Base-by-base conservation (phyloP, 2,888 invertebrate species). In the Hirtodrosophila duncani region DNA sequence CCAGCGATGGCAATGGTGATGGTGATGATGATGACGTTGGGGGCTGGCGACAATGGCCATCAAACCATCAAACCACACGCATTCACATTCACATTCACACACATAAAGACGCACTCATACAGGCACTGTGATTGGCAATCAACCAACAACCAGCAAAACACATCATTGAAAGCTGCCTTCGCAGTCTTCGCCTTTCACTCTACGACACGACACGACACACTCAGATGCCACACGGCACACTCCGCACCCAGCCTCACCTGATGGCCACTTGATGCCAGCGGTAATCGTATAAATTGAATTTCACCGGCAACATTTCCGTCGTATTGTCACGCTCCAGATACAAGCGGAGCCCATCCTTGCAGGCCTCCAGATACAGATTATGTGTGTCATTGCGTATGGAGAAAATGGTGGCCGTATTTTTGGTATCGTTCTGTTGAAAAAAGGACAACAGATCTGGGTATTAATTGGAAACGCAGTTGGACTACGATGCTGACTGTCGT, bases 241-340 rank as follows among this genome's bases (percentile, higher is more conserved):
- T 16, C 6, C 29, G 7, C 14, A 29, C 14, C 9, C 29, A 29
- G 21, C 52, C 84, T 78, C 75, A 87, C 87, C 87, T 87, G 79
- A 87, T 85, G 65, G 86, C 85, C 74, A 87, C 84, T 83, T 87
- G 86, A 85, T 87, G 87, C 87, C 87, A 87, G 50, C 83, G 86
- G 74, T 85, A 84, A 81, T 87, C 87, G 79, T 85, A 86, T 77
- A 87, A 82, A 82, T 85, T 83, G 63, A 86, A 85, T 83, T 86
- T 86, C 60, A 87, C 82, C 59, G 86, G 84, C 67, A 87, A 75
- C 87, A 87, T 87, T 84, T 87, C 87, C 63, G 87, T 86, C 60
- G 83, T 74, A 58, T 83, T 85, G 72, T 87, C 85, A 60, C 86
- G 83, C 39, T 87, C 87, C 62, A 86, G 75, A 57, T 86, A 86